These are phyloP conservation scores for Rafetus swinhoei DNA, from an alignment of 2,113 vertebrate species.

Conservation along the genomic window DNA sequence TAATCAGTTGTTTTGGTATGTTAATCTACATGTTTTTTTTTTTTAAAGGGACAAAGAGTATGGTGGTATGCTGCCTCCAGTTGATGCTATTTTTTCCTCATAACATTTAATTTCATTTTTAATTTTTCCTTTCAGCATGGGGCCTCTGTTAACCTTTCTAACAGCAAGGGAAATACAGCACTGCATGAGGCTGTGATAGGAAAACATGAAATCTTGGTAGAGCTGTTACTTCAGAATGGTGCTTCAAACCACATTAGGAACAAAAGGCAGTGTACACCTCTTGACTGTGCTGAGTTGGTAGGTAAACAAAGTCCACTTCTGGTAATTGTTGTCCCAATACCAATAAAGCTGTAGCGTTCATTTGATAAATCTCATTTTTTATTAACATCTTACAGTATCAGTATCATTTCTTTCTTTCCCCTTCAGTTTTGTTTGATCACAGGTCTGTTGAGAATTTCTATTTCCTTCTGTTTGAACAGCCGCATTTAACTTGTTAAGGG, in stretches of 20 bases:
- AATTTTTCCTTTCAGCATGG: slow-evolving; percentile 77
- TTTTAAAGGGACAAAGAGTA: neutral
- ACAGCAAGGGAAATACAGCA: slow-evolving; percentile 88
- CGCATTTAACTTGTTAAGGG: neutral
- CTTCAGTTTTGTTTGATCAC: neutral
- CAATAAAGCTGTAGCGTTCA: neutral
- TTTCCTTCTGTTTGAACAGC: neutral
- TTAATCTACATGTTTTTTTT: neutral
- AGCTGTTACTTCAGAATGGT: slow-evolving; percentile 85
- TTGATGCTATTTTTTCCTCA: neutral
- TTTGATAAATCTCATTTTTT: neutral
- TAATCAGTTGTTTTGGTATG: neutral
- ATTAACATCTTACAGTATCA: neutral
- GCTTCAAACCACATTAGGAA: slow-evolving; percentile 82
- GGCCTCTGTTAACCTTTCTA: slow-evolving; percentile 84
- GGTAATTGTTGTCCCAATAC: no score
- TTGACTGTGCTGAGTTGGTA: slow-evolving; percentile 88
- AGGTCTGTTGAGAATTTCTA: neutral
- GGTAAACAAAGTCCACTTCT: neutral
- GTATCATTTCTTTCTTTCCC: neutral
- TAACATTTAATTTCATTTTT: neutral
- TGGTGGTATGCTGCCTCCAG: neutral
- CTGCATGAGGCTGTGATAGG: slow-evolving; percentile 89
- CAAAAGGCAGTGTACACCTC: slow-evolving; percentile 82
- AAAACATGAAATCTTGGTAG: slow-evolving; percentile 81